These are phyloP conservation scores for Allygus modestus DNA, from an alignment of 2,888 invertebrate genomes.

Conservation along the genomic window DNA sequence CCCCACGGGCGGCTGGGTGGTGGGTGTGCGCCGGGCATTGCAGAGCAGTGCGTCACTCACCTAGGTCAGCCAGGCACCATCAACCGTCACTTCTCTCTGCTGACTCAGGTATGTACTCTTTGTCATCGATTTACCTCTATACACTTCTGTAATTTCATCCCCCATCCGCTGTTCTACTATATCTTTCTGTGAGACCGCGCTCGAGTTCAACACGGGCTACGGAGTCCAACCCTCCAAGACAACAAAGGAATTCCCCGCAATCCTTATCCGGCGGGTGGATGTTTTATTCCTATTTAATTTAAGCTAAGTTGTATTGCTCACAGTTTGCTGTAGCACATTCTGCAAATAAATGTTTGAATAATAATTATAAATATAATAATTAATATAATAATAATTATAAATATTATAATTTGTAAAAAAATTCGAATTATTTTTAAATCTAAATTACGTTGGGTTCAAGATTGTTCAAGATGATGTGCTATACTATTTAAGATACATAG, in stretches of 20 bases:
- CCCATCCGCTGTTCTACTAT: background rate
- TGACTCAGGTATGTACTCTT: slow-evolving; percentile 3
- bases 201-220: background rate
- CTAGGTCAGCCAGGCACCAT: slow-evolving; percentile 16
- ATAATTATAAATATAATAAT: too few relatives aligned
- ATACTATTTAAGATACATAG: too few relatives aligned
- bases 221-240: background rate
- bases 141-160: background rate
- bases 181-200: too few relatives aligned
- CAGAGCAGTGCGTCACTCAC: background rate
- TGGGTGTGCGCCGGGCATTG: background rate
- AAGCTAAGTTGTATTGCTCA: too few relatives aligned
- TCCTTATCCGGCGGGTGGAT: background rate
- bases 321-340: too few relatives aligned
- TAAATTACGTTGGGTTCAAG: too few relatives aligned
- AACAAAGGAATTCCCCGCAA: background rate
- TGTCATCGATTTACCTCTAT: background rate
- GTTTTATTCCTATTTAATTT: too few relatives aligned
- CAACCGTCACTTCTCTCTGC: background rate
- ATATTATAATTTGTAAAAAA: too few relatives aligned
- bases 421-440: too few relatives aligned
- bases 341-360: too few relatives aligned
- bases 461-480: too few relatives aligned
- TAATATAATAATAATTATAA: too few relatives aligned
- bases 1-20: background rate